A percentile compares a stretch with the other conserved stretches of the same genome.
phyloP scores from a whole-genome alignment of 2,888 invertebrate species.

The Formica aserva region DNA sequence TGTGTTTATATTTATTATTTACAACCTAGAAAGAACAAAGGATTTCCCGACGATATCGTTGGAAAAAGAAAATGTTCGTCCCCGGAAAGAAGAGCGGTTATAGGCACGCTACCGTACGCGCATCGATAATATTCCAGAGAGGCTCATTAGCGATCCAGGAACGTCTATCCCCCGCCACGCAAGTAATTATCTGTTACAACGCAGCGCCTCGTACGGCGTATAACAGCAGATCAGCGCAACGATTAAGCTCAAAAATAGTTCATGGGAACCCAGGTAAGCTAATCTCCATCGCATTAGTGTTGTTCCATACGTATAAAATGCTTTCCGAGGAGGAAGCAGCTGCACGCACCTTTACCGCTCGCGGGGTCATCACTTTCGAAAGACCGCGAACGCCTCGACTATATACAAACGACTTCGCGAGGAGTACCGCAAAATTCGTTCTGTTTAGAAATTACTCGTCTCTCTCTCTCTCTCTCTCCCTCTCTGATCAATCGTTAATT shows the following conservation, averaged over 20 bases:
- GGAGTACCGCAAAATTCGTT: constrained; percentile 22
- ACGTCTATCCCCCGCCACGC: constrained; percentile 67
- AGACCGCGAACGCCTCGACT: constrained; percentile 56
- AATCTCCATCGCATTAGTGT: constrained; percentile 78
- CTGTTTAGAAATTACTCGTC: not conserved
- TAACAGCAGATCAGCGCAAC: constrained; percentile 81
- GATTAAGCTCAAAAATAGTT: constrained; percentile 83
- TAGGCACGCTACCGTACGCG: constrained; percentile 66
- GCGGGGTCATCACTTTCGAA: constrained; percentile 75
- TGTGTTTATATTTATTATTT: not conserved
- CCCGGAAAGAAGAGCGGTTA: constrained; percentile 66
- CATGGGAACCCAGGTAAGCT: constrained; percentile 80
- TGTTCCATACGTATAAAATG: constrained; percentile 74
- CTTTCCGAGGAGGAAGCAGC: constrained; percentile 73
- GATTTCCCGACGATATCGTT: not conserved
- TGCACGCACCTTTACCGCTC: constrained; percentile 71
- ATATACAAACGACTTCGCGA: constrained; percentile 42
- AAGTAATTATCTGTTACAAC: constrained; percentile 78
- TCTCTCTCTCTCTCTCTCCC: not conserved
- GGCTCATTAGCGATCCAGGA: constrained; percentile 77
- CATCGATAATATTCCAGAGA: constrained; percentile 77
- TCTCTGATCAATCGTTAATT: not conserved
- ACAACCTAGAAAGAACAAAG: not conserved
- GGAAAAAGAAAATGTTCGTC: constrained; percentile 64
- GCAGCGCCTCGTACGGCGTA: constrained; percentile 65